Evolutionary conservation across 2,888 invertebrate species (phyloP), one percentile per base, ranked within the genome.

Genomic region (Dorcus parallelipipedus): DNA sequence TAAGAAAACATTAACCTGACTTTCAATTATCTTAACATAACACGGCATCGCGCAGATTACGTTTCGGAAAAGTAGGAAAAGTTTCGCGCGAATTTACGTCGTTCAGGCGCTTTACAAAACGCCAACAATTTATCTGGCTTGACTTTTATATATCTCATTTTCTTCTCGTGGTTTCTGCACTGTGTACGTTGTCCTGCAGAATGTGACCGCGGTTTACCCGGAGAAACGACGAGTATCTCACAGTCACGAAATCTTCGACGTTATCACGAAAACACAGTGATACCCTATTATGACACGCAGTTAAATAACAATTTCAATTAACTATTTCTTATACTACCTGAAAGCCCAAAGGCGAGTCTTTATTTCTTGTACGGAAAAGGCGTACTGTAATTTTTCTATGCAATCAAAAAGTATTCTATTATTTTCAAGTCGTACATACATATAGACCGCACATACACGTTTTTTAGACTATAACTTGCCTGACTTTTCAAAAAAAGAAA

Each of bases 91-190:
- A 63, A 60, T 62, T 63, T 64, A 68, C 67, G 64, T 64, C 64
- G 62, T 69, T 61, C 67, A 65, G 70, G 70, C 70, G 69, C 72
- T 71, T 73, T 72, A 73, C 72, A 73, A 74, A 74, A 72, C 73
- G 73, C 69, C 70, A 67, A 72, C 74, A 73, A 74, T 73, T 75
- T 74, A 73, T 73, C 72, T 72, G 65, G 74, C 73, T 72, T 70
- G 73, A 71, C 73, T 73, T 72, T 73, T 72, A 74, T 72, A 73
- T 72, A 71, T 74, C 71, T 71, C 72, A 72, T 73, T 73, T 71
- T 73, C 73, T 70, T 71, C 71, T 68, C 69, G 68, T 65, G 66
- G 69, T 64, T 68, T 63, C 61, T 64, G 64, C 64, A 67, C 68
- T 67, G 67, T 66, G 65, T 63, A 56, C 59, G 61, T 62, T 58